A percentile compares a stretch with the other conserved stretches of the same genome.
These are phyloP conservation scores for Eueremaeus valkanovi DNA, from an alignment of 2,888 invertebrate species.

Conservation along the genomic window DNA sequence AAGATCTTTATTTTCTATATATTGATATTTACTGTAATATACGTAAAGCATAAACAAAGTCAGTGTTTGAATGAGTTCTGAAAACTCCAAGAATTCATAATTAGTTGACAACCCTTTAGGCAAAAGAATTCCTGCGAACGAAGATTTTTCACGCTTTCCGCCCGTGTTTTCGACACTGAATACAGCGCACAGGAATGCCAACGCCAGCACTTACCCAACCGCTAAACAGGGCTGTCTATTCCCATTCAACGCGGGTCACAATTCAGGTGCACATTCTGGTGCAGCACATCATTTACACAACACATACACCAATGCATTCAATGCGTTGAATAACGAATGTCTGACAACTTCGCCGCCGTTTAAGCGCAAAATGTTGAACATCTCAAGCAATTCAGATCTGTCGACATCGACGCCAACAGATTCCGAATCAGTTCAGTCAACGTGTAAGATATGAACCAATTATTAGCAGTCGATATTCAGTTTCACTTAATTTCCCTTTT, in stretches of 20 bases:
- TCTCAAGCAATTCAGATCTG: slow-evolving; percentile 2
- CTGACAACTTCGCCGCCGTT: slow-evolving; percentile 2
- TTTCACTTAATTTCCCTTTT: neutral
- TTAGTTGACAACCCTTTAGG: slow-evolving; percentile 13
- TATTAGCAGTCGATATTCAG: neutral
- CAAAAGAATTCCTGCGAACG: slow-evolving; percentile 27
- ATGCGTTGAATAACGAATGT: slow-evolving; percentile 24
- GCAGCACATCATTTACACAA: slow-evolving; percentile 17
- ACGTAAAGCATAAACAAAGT: neutral
- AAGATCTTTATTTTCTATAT: neutral
- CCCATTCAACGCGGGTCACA: slow-evolving; percentile 3
- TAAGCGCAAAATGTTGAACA: slow-evolving; percentile 25
- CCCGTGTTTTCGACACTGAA: slow-evolving; percentile 16
- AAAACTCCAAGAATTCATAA: slow-evolving; percentile 10
- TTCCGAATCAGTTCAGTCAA: slow-evolving; percentile 11
- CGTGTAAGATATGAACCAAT: slow-evolving; percentile 8
- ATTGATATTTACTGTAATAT: neutral
- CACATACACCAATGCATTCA: neutral
- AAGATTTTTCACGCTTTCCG: slow-evolving; percentile 29
- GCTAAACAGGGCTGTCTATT: slow-evolving; percentile 26
- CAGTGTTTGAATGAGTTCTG: neutral
- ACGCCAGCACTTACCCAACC: slow-evolving; percentile 7
- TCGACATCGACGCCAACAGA: slow-evolving; percentile 14
- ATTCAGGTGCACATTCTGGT: slow-evolving; percentile 11
- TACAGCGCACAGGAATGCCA: neutral